Percentiles rank a stretch among this genome's conserved stretches.
These are phyloP conservation scores for Lethenteron camtschaticum DNA, from an alignment of 2,113 vertebrate species.

Conservation along the genomic window DNA sequence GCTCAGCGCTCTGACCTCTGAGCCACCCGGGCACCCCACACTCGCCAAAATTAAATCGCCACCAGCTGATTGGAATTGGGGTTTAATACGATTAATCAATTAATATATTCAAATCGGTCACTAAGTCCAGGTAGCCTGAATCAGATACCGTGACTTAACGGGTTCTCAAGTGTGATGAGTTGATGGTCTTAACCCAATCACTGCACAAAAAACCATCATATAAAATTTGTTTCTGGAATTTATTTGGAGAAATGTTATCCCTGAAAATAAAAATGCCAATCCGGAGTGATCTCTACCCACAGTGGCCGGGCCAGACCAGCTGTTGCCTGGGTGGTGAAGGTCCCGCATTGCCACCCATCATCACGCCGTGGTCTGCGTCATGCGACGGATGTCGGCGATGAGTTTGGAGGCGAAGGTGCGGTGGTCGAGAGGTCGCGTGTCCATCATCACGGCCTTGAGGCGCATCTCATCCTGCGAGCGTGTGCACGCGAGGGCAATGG, in stretches of 20 bases:
- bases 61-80: too few relatives aligned
- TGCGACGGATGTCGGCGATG: conserved; percentile 51
- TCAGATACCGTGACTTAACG: too few relatives aligned
- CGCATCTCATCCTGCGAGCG: conserved; percentile 61
- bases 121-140: too few relatives aligned
- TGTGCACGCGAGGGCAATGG: conserved; percentile 11
- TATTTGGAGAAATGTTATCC: conserved; percentile 35
- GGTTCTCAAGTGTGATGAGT: too few relatives aligned
- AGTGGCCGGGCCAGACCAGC: conserved; percentile 15
- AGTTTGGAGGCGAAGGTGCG: conserved; percentile 60
- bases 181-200: too few relatives aligned
- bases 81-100: too few relatives aligned
- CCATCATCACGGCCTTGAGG: conserved; percentile 67
- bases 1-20: too few relatives aligned
- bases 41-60: too few relatives aligned
- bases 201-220: conserved; percentile 21
- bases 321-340: conserved; percentile 9
- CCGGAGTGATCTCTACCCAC: conserved; percentile 19
- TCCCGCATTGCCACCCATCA: neutral
- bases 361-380: conserved; percentile 20
- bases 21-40: too few relatives aligned
- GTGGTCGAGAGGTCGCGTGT: conserved; percentile 65
- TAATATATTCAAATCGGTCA: too few relatives aligned
- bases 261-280: conserved; percentile 23
- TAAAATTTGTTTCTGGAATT: conserved; percentile 34